Base-by-base conservation (phyloP, 2,888 invertebrate genomes). In the Dimorphilus gyrociliatus region DNA sequence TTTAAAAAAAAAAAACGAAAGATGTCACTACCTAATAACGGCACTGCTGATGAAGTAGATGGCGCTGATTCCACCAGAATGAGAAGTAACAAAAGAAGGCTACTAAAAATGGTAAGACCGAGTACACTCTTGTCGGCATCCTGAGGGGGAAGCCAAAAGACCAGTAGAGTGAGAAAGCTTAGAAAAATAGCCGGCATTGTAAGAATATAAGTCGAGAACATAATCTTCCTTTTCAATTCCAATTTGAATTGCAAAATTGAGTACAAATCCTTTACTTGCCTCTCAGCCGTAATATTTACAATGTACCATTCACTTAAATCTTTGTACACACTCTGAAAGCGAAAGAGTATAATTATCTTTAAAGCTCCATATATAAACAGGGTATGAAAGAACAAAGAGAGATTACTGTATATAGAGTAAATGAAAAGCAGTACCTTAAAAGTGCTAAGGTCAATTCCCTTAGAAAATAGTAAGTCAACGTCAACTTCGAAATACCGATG, bases 141-240 rank as follows among this genome's bases (percentile, higher is more conserved):
- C 17, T 38, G 35, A 6, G 35, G 35, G 2, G 38, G 38, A 18
- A 38, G 25, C 35, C 38, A 38, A 30, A 38, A 38, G 6, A 34
- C 35, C 12, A 38, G 30, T 8, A 38, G 31, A 2, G 38, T 38
- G 15, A 36, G 32, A 18, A 38, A 38, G 10, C 32, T 33, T 7
- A 38, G 36, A 26, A 38, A 36, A 4, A 38, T 32, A 23, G 35
- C 38, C 2, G 38, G 38, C 33, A 38, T 37, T 10, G 38, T 38
- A n/a, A 38, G 38, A 15, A 38, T 38, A 23, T 38, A 38, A 15
- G 32, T 38, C 13, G 33, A 36, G 26, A 37, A 37, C 24, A 25
- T 37, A 23, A 37, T 15, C 27, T 34, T 37, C 13, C 37, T 16
- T n/a, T 31, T 23, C 25, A 37, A 32, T 10, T 28, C 8, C 12